Conservation (phyloP, 1,140 invertebrate species). For the Drosophila varians region DNA sequence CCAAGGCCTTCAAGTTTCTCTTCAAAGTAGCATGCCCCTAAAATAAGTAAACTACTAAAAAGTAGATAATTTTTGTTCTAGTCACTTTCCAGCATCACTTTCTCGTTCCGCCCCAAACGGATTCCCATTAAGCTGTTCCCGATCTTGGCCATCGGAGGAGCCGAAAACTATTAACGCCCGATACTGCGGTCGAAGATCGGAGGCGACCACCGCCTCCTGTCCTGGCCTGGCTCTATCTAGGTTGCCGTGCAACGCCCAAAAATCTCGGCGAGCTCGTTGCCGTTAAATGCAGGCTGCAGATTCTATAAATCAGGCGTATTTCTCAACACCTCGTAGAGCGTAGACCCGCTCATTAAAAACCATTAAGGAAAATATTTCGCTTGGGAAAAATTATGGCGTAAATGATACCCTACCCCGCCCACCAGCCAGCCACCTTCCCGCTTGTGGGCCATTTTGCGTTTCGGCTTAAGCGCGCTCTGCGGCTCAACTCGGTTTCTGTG, state of each 20-base stretch:
- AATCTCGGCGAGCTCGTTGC: conserved; percentile 22
- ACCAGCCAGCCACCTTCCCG: conserved; percentile 2
- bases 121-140: conserved; percentile 18
- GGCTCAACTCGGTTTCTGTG: conserved; percentile 76
- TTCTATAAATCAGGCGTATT: conserved; percentile 77
- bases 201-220: conserved; percentile 7
- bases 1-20: too few relatives aligned
- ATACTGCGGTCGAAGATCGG: conserved; percentile 8
- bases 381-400: conserved; percentile 77
- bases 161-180: conserved; percentile 38
- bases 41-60: too few relatives aligned
- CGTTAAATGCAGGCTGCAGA: conserved; percentile 68
- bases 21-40: too few relatives aligned
- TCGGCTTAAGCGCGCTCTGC: conserved; percentile 49
- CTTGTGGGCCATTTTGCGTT: background rate
- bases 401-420: conserved; percentile 64
- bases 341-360: conserved; percentile 78
- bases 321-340: conserved; percentile 61
- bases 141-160: conserved; percentile 6
- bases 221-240: conserved; percentile 41
- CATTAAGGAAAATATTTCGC: conserved; percentile 77
- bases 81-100: conserved; percentile 11
- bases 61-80: background rate
- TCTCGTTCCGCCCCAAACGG: background rate
- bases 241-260: conserved; percentile 50